Conservation (phyloP, 2,888 invertebrate species). For the Camptogramma bilineatum region DNA sequence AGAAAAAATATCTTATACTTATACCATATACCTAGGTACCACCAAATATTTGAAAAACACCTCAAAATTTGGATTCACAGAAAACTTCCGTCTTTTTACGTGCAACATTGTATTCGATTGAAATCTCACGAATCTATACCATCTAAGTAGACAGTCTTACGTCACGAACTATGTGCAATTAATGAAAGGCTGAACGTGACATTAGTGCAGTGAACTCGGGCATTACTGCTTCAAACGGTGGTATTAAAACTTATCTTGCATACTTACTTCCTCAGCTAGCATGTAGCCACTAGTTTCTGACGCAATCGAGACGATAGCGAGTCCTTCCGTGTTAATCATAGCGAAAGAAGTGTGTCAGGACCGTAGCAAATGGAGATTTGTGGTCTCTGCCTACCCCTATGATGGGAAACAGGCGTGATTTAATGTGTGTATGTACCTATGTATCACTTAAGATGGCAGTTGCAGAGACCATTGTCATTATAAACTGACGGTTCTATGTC, state of each 20-base stretch:
- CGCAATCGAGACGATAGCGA: neutral
- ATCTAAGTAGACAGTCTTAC: constrained; percentile 20
- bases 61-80: neutral
- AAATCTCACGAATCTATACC: constrained; percentile 11
- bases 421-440: too few relatives aligned
- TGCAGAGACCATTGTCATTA: too few relatives aligned
- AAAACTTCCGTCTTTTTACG: neutral
- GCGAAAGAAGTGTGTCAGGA: too few relatives aligned
- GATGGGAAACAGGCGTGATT: too few relatives aligned
- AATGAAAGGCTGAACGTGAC: constrained; percentile 83
- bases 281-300: constrained; percentile 53
- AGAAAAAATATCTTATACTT: too few relatives aligned
- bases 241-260: constrained; percentile 85
- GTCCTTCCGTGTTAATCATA: neutral
- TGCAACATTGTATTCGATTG: constrained; percentile 14
- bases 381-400: too few relatives aligned
- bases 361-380: too few relatives aligned
- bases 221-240: constrained; percentile 72
- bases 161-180: constrained; percentile 63
- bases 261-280: constrained; percentile 67
- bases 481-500: too few relatives aligned
- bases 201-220: constrained; percentile 78
- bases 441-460: too few relatives aligned
- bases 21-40: too few relatives aligned
- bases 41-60: too few relatives aligned